Evolutionary conservation across 2,113 vertebrate genomes (phyloP).

Genomic region (Nannobrachium achirus): DNA sequence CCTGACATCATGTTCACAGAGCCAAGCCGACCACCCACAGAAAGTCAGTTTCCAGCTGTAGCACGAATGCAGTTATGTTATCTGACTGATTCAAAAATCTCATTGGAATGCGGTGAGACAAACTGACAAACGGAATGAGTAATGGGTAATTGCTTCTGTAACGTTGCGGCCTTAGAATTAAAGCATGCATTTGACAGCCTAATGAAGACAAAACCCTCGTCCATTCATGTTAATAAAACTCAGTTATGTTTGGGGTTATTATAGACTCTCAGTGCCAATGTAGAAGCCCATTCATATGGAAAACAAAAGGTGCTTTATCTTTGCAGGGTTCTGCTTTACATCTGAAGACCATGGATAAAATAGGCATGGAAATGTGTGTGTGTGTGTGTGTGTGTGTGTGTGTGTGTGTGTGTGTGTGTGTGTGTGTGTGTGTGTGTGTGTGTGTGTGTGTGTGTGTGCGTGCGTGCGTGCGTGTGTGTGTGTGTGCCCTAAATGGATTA

Average conservation of each 20-base stretch:
- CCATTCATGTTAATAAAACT: neutral
- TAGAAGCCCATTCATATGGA: no score
- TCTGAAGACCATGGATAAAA: no score
- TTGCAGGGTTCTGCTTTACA: no score
- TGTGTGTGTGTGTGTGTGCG: no score
- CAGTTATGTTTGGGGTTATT: neutral
- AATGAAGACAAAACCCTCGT: neutral
- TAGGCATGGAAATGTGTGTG: no score
- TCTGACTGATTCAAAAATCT: slow-evolving; percentile 17
- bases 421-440: no score
- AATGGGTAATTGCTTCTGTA: slow-evolving; percentile 4
- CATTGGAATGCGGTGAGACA: slow-evolving; percentile 15
- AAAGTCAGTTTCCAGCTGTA: slow-evolving; percentile 18
- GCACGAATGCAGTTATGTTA: slow-evolving; percentile 11
- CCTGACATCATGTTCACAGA: neutral
- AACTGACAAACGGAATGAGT: slow-evolving; percentile 6
- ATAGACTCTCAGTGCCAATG: neutral
- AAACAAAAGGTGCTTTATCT: no score
- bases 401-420: no score
- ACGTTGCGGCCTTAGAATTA: neutral
- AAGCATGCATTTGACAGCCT: slow-evolving; percentile 19
- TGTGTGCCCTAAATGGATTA: no score
- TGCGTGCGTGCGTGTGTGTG: no score
- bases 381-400: no score
- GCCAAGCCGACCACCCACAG: slow-evolving; percentile 7